These are phyloP conservation scores for Oscheius sp. DNA, from an alignment of 1,140 invertebrate species.

Conservation along the genomic window DNA sequence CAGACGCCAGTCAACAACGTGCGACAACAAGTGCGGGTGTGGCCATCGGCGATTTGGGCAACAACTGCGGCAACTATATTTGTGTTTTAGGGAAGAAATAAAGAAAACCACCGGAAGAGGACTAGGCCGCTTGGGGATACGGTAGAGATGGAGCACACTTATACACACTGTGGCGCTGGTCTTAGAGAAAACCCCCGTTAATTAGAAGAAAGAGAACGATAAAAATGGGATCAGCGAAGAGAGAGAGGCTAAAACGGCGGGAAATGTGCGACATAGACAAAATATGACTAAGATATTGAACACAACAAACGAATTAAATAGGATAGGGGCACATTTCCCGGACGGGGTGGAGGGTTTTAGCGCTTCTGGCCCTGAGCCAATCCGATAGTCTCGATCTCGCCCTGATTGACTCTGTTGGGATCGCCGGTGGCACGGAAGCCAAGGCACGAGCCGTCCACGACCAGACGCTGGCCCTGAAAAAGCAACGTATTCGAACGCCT, in stretches of 20 bases:
- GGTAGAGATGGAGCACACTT: too few relatives aligned
- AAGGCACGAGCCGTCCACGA: conserved; percentile 31
- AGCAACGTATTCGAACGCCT: too few relatives aligned
- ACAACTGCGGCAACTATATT: not conserved
- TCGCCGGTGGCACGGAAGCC: conserved; percentile 41
- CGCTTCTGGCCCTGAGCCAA: not conserved
- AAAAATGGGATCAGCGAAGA: not conserved
- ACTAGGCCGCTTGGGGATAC: too few relatives aligned
- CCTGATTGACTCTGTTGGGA: conserved; percentile 39
- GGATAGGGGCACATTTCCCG: not conserved
- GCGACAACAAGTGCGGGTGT: too few relatives aligned
- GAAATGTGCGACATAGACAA: not conserved
- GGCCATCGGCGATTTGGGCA: too few relatives aligned
- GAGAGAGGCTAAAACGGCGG: not conserved
- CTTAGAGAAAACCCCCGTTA: too few relatives aligned
- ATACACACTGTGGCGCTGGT: too few relatives aligned
- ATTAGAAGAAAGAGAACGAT: too few relatives aligned
- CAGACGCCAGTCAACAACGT: not conserved
- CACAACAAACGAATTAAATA: not conserved
- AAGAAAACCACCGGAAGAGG: not conserved
- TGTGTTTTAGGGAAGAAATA: not conserved
- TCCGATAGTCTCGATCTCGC: conserved; percentile 28
- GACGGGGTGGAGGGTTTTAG: too few relatives aligned
- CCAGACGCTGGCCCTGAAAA: not conserved
- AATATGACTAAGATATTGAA: not conserved